Base-by-base conservation (phyloP, 1,140 invertebrate species). In the Meloidogyne exigua region DNA sequence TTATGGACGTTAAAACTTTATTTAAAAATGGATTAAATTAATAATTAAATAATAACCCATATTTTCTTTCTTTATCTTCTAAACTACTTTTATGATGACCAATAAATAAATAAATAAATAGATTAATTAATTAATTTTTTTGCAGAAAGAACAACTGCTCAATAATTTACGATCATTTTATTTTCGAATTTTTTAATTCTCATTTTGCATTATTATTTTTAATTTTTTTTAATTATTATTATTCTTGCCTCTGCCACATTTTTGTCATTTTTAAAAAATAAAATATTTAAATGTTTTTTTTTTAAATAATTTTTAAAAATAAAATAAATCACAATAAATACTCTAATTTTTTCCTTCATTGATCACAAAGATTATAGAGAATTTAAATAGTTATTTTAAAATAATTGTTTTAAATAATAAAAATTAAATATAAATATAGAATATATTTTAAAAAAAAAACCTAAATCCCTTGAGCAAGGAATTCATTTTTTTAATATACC, bases 1-100 rank as follows among this genome's bases (percentile, higher is more conserved):
- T 67, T 79, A 75, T 13, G 71, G 71, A 23, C 76, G 76, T 32
- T 73, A 23, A n/a, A n/a, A 73, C 7, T 36, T 25, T 57, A 7
- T n/a, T 18, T 18, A 18, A 15, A 49, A 7, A n/a, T 57, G 5
- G 5, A n/a, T 57, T n/a, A n/a, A n/a, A n/a, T 1, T n/a, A 57
- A 57, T n/a, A n/a, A 49, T 13, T n/a, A n/a, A 44, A 44, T 44
- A 18, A 57, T n/a, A 57, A 57, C n/a, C 44, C 44, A 49, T 49
- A 49, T 49, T 18, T 49, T 49, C 44, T 49, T 49, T 49, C 44
- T 49, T 15, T 13, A 4, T 49, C 3, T 49, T 49, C 18, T 49
- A 12, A 12, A 12, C 12, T 9, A 42, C 12, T 12, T 42, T 49
- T 15, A 4, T 32, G 28, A 2, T 32, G 28, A 2, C 7, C 28